These are phyloP conservation scores for Tolypeutes matacus DNA, from an alignment of 2,797 vertebrate species.

Conservation along the genomic window DNA sequence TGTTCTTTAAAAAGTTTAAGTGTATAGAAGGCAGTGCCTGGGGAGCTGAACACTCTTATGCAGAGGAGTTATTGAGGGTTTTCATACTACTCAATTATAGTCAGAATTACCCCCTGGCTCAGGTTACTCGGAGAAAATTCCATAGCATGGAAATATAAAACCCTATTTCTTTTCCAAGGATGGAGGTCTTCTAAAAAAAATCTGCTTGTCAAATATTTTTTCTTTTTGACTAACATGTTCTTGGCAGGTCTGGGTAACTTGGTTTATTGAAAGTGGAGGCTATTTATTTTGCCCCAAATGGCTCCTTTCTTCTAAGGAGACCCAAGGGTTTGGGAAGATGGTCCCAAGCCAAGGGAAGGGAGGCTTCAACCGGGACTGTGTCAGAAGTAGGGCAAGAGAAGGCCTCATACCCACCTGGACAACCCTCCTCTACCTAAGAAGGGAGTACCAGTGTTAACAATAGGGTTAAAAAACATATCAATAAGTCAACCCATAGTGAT, in stretches of 20 bases:
- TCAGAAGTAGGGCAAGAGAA: not conserved
- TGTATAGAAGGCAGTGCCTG: not conserved
- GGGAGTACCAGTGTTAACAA: not conserved
- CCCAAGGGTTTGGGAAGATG: constrained; percentile 20
- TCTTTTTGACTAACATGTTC: constrained; percentile 42
- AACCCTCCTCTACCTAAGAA: not conserved
- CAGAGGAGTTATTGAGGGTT: not conserved
- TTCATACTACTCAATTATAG: not conserved
- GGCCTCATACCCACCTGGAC: not conserved
- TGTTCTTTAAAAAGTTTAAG: not conserved
- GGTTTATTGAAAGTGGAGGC: constrained; percentile 51
- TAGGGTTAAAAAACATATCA: not conserved
- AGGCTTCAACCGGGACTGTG: not conserved
- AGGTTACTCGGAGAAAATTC: constrained; percentile 53
- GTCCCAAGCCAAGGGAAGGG: not conserved
- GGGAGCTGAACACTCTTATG: not conserved
- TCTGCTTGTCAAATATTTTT: constrained; percentile 1
- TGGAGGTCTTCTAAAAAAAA: constrained; percentile 43
- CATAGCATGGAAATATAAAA: constrained; percentile 14
- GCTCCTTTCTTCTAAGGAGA: not conserved
- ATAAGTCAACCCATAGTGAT: not conserved
- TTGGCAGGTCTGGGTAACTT: constrained; percentile 40
- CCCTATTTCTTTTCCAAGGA: constrained; percentile 13
- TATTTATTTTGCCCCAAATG: constrained; percentile 35
- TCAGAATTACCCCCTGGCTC: not conserved